Conservation (phyloP, 2,797 vertebrate species). For the Enteromius treurensis region DNA sequence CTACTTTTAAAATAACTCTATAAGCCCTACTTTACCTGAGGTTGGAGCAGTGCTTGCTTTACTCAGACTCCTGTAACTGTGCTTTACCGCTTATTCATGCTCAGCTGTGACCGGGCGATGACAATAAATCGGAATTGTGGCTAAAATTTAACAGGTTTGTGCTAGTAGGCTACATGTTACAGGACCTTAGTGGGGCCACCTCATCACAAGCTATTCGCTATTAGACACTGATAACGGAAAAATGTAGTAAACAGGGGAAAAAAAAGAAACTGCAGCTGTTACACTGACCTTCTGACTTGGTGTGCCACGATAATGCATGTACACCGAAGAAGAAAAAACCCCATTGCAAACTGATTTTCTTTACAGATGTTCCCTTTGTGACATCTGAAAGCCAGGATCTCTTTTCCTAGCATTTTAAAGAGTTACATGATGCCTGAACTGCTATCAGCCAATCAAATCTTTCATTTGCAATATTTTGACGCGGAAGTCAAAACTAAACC, state of each 20-base stretch:
- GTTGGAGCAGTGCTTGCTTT: slow-evolving; percentile 26
- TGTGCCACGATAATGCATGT: not conserved
- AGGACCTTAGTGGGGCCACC: not conserved
- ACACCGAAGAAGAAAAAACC: not conserved
- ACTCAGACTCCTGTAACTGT: slow-evolving; percentile 22
- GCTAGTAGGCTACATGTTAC: not conserved
- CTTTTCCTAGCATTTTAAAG: not conserved
- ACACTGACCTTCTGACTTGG: slow-evolving; percentile 10
- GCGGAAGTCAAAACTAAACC: slow-evolving; percentile 33
- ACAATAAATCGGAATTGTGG: not conserved
- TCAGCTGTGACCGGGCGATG: not conserved
- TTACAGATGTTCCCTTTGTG: not conserved
- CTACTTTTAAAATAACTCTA: slow-evolving; percentile 33
- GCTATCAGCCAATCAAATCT: not conserved
- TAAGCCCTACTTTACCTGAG: slow-evolving; percentile 28
- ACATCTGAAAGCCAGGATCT: not conserved
- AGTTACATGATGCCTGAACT: not conserved
- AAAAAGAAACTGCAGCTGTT: not conserved
- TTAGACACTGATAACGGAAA: not conserved
- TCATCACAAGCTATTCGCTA: not conserved
- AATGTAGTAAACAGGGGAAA: not conserved
- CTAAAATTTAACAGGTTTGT: not conserved
- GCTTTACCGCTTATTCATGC: slow-evolving; percentile 19
- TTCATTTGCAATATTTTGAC: not conserved
- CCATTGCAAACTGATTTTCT: not conserved